Conservation (phyloP, 1,140 invertebrate species). For the Hylaeus anthracinus region DNA sequence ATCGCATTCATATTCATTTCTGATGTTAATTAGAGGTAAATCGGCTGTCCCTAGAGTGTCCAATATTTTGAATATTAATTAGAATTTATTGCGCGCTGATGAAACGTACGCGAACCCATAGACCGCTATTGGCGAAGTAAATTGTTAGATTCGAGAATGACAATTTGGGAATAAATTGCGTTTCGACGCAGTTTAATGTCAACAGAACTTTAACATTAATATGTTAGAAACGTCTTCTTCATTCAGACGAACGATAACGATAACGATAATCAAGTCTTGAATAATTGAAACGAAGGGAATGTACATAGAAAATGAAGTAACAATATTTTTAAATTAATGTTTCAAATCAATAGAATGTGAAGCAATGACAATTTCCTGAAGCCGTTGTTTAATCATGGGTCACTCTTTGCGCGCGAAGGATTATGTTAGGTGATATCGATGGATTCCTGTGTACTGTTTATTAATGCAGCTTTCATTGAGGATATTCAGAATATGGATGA, state of each 20-base stretch:
- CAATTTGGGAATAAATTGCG: background rate
- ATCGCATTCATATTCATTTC: background rate
- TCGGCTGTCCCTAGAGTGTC: background rate
- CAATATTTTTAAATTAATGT: too few relatives aligned
- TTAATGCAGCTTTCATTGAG: background rate
- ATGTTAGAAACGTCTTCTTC: too few relatives aligned
- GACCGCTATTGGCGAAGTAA: background rate
- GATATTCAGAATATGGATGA: background rate
- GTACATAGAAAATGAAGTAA: too few relatives aligned
- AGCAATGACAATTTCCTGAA: too few relatives aligned
- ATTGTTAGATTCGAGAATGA: background rate
- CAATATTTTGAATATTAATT: background rate
- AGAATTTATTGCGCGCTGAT: background rate
- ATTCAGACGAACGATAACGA: too few relatives aligned
- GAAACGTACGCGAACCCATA: background rate
- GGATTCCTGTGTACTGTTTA: background rate
- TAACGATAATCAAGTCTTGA: too few relatives aligned
- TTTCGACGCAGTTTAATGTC: too few relatives aligned
- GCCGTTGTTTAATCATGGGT: too few relatives aligned
- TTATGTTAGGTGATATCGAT: background rate
- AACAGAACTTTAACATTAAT: too few relatives aligned
- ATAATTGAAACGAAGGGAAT: too few relatives aligned
- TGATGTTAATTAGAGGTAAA: background rate
- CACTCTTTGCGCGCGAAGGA: too few relatives aligned
- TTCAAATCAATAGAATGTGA: too few relatives aligned